Evolutionary conservation across 2,113 vertebrate genomes (phyloP).

Genomic region (Nipponia nippon): DNA sequence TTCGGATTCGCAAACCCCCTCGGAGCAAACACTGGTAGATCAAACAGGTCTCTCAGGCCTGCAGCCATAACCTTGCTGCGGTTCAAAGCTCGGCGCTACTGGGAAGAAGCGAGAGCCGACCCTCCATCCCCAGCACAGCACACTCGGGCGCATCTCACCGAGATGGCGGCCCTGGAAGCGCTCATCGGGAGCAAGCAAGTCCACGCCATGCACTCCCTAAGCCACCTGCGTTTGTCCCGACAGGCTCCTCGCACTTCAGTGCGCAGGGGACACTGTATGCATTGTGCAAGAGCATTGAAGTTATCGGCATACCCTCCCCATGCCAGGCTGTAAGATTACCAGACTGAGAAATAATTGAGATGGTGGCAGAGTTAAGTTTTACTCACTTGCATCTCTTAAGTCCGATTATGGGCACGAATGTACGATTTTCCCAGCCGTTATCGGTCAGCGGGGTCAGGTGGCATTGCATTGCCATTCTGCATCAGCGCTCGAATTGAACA

Average conservation of each 20-base stretch:
- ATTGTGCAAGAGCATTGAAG: neutral
- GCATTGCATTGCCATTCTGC: neutral
- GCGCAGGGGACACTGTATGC: neutral
- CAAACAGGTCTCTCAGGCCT: neutral
- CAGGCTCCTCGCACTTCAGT: neutral
- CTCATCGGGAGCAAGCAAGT: too few species aligned
- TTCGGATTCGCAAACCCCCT: neutral
- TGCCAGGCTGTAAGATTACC: neutral
- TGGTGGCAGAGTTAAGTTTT: neutral
- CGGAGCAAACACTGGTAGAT: rapidly evolving
- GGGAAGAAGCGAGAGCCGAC: neutral
- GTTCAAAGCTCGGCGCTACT: neutral
- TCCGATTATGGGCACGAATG: neutral
- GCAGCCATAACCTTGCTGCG: neutral
- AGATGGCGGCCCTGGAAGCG: neutral
- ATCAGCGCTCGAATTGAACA: neutral
- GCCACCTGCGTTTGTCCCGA: neutral
- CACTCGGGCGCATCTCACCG: neutral
- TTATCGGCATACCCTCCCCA: neutral
- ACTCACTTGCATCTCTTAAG: neutral
- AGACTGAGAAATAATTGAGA: neutral
- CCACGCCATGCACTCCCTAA: neutral
- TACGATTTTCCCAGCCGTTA: neutral
- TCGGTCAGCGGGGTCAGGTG: neutral
- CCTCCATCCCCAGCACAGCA: neutral